Evolutionary conservation across 2,888 invertebrate genomes (phyloP).

Genomic region (Acronicta psi): DNA sequence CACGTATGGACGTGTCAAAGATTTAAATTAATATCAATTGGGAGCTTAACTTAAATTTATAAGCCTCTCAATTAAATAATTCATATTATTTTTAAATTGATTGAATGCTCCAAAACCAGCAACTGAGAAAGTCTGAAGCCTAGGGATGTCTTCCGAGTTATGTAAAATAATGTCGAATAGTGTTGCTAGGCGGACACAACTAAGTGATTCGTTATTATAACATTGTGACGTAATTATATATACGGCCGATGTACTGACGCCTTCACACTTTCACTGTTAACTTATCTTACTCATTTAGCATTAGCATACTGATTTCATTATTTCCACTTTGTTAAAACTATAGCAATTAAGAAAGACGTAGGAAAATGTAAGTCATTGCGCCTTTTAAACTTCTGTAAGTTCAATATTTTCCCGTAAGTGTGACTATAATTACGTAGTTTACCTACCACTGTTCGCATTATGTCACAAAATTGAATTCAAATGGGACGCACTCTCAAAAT

Average conservation of each 20-base stretch:
- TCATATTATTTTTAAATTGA: slow-evolving; percentile 12
- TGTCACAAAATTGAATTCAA: slow-evolving; percentile 5
- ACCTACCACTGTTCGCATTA: slow-evolving; percentile 1
- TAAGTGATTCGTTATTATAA: slow-evolving; percentile 1
- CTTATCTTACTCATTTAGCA: background rate
- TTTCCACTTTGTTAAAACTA: background rate
- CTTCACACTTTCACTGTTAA: background rate
- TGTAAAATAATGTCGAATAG: background rate
- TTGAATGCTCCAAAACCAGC: slow-evolving; percentile 8
- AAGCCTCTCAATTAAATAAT: no score
- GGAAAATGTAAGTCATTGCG: no score
- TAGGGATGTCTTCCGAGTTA: background rate
- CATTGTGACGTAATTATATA: slow-evolving; percentile 1
- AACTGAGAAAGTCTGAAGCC: background rate
- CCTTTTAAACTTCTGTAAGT: background rate
- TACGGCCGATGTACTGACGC: background rate
- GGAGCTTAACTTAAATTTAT: slow-evolving; percentile 19
- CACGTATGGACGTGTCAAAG: slow-evolving; percentile 13
- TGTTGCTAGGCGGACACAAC: background rate
- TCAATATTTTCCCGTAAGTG: background rate
- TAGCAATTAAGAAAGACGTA: no score
- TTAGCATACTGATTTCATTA: background rate
- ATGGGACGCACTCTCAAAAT: slow-evolving; percentile 30
- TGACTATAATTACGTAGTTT: slow-evolving; percentile 1
- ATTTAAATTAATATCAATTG: slow-evolving; percentile 33